Base-by-base conservation (phyloP, 1,140 invertebrate species). In the Hyposmocoma kahamanoa region DNA sequence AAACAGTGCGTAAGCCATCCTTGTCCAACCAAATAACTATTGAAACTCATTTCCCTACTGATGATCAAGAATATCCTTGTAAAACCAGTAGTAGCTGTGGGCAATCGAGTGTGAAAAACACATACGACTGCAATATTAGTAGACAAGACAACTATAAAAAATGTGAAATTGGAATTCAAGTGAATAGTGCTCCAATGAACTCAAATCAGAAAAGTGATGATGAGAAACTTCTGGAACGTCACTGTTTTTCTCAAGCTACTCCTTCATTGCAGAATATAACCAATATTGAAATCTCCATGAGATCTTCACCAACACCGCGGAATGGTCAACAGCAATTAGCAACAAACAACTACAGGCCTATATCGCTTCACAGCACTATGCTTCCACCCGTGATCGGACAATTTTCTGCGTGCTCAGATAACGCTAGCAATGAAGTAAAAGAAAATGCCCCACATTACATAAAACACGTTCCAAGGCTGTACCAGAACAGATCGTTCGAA, bases 191-290 rank as follows among this genome's bases (percentile, higher is more conserved):
- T 21, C 60, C 56, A 34, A 52, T 72, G 24, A 52, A 57, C 52
- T 75, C 75, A 32, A 84, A 78, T 64, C 78, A 79, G 63, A 87
- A 86, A 65, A 87, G 84, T 59, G 86, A 87, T 44, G 86, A 87
- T 58, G 84, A 87, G 73, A 87, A 87, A 53, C 68, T 87, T 60
- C 49, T 86, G 46, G 86, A 87, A 57, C 74, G 73, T 53, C 72
- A 73, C 53, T 59, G 59, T 39, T 74, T 72, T 46, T 62, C 71
- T 8, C 74, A 80, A 48, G 55, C 72, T 17, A 62, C 72, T 32
- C 53, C 82, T 26, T 86, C 84, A 30, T 71, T 86, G 49, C 84
- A 87, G 69, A 86, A 86, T 67, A 79, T 87, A 47, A 84, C 79
- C 10, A 84, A 84, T 54, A 84, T 86, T 48, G 86, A 87, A 75